Percentiles rank a stretch among this genome's conserved stretches.
These are phyloP conservation scores for Timandra comae DNA, from an alignment of 2,888 invertebrate species.

Conservation along the genomic window DNA sequence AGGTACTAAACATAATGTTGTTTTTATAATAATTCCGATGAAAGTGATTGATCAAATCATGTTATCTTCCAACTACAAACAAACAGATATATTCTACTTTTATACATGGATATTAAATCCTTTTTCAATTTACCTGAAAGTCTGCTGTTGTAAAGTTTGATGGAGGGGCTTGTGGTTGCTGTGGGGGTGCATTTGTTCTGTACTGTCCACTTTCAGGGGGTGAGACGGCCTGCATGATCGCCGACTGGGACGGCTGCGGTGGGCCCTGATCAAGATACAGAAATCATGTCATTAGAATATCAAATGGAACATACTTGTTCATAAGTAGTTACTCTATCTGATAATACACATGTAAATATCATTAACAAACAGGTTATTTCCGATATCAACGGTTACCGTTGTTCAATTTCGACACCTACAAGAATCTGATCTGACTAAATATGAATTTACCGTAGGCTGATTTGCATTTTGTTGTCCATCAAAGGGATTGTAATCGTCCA, in stretches of 20 bases:
- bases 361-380: slow-evolving; percentile 16
- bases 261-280: slow-evolving; percentile 15
- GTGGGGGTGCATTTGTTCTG: slow-evolving; percentile 75
- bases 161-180: slow-evolving; percentile 65
- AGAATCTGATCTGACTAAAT: slow-evolving; percentile 38
- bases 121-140: slow-evolving; percentile 87
- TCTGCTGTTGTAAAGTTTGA: slow-evolving; percentile 82
- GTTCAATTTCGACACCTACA: slow-evolving; percentile 32
- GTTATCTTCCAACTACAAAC: too few relatives aligned
- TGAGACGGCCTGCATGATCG: slow-evolving; percentile 89
- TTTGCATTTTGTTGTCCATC: slow-evolving; percentile 80
- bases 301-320: too few relatives aligned
- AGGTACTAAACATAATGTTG: too few relatives aligned
- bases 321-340: neutral
- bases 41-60: too few relatives aligned
- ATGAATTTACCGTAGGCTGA: slow-evolving; percentile 69
- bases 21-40: too few relatives aligned
- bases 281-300: too few relatives aligned
- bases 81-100: too few relatives aligned
- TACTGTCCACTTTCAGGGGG: slow-evolving; percentile 77
- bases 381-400: slow-evolving; percentile 30
- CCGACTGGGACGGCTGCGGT: slow-evolving; percentile 80
- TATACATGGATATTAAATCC: too few relatives aligned
- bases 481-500: slow-evolving; percentile 98
- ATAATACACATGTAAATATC: slow-evolving; percentile 2